Conservation (phyloP, 2,113 vertebrate species). For the Phasianus colchicus region DNA sequence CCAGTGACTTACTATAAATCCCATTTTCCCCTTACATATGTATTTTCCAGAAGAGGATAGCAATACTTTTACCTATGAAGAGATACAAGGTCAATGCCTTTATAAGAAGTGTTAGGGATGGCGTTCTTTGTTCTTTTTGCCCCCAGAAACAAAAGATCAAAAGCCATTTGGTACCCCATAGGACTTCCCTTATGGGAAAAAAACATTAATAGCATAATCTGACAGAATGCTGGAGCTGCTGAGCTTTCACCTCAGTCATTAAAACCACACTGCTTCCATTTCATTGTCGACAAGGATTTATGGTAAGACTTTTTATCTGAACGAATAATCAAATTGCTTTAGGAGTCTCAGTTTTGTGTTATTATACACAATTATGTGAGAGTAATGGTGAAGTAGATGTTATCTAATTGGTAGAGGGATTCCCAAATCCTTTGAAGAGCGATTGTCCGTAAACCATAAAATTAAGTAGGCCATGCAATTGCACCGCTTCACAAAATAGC, state of each 20-base stretch:
- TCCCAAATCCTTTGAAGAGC: conserved; percentile 20
- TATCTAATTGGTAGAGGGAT: conserved; percentile 14
- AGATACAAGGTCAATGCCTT: background rate
- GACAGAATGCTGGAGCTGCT: background rate
- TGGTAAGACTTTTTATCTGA: conserved; percentile 30
- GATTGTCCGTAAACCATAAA: conserved; percentile 20
- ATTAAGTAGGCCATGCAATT: background rate
- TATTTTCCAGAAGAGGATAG: background rate
- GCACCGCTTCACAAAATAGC: background rate
- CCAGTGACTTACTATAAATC: background rate
- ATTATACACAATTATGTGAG: background rate
- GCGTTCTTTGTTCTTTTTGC: background rate
- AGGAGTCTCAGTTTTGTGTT: background rate
- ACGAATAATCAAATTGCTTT: conserved; percentile 35
- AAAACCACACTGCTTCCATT: background rate
- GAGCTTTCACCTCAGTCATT: background rate
- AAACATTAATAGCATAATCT: background rate
- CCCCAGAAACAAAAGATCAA: background rate
- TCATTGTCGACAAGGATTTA: conserved; percentile 4
- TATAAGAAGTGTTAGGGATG: background rate
- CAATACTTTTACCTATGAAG: background rate
- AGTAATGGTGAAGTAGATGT: conserved; percentile 10
- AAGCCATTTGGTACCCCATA: background rate
- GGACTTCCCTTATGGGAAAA: background rate
- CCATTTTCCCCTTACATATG: background rate